Evolutionary conservation across 2,888 invertebrate species (phyloP).

Genomic region (Macrostomum cliftonense): DNA sequence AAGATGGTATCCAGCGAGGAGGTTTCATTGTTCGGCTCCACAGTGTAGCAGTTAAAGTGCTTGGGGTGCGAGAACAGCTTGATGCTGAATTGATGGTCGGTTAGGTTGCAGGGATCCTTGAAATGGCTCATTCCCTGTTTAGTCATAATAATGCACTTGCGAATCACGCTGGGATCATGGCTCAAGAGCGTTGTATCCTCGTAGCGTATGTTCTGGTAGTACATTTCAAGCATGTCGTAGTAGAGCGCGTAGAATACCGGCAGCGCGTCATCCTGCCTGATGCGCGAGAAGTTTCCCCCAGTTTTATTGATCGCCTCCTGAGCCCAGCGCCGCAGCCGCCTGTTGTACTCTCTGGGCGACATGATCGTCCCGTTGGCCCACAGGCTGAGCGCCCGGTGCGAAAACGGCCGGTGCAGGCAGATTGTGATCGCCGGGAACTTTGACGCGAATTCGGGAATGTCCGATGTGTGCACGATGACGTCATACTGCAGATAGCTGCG

Average conservation of each 20-base stretch:
- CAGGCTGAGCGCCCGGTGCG: not conserved
- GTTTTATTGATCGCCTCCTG: not conserved
- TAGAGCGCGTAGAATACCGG: not conserved
- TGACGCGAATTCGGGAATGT: constrained; percentile 2
- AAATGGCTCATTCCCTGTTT: not conserved
- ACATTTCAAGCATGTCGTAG: constrained; percentile 7
- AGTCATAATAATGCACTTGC: constrained; percentile 5
- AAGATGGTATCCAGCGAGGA: not conserved
- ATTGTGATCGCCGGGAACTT: constrained; percentile 10
- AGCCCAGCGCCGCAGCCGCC: not conserved
- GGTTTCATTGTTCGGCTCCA: constrained; percentile 6
- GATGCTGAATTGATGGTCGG: not conserved
- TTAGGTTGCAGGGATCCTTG: no score
- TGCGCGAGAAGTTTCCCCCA: not conserved
- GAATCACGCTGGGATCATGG: constrained; percentile 4
- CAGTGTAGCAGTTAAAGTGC: constrained; percentile 12
- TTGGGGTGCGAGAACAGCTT: constrained; percentile 8
- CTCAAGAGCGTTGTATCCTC: constrained; percentile 3
- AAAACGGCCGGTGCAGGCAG: constrained; percentile 10
- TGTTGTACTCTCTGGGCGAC: constrained; percentile 7
- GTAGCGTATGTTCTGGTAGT: constrained; percentile 9
- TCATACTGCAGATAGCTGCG: constrained; percentile 9
- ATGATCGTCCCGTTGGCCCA: constrained; percentile 6
- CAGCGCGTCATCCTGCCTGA: no score
- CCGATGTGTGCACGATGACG: constrained; percentile 5